Evolutionary conservation across 2,797 vertebrate genomes (phyloP).

Genomic region (Gambelia wislizenii): DNA sequence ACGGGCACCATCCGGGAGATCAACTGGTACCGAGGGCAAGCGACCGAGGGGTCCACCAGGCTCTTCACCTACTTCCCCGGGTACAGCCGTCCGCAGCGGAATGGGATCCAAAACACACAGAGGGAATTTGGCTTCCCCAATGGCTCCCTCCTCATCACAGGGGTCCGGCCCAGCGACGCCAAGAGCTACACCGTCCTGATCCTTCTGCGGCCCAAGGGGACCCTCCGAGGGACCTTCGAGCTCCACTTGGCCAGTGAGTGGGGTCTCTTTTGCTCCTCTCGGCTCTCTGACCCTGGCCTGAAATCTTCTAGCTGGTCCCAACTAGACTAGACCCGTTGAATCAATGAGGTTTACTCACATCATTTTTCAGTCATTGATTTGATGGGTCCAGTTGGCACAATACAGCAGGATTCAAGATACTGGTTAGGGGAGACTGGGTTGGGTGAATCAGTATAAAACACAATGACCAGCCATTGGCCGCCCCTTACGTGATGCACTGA

Average conservation of each 20-base stretch:
- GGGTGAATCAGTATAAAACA: no score
- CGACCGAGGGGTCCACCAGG: background rate
- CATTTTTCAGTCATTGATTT: no score
- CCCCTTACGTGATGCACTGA: no score
- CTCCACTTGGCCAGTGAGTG: background rate
- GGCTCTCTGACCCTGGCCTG: rapidly evolving
- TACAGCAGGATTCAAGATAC: no score
- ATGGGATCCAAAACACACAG: background rate
- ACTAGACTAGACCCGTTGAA: no score
- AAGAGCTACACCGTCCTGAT: background rate
- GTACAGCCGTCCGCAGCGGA: background rate
- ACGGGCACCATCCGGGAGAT: background rate
- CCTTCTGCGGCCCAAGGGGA: background rate
- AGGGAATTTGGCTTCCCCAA: slow-evolving; percentile 27
- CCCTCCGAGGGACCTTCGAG: background rate
- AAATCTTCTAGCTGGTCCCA: background rate
- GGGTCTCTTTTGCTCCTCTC: background rate
- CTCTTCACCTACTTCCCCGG: slow-evolving; percentile 20
- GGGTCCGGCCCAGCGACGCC: background rate
- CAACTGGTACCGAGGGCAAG: background rate
- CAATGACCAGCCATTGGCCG: no score
- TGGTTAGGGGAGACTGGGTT: no score
- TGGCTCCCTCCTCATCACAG: background rate
- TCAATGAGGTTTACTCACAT: no score
- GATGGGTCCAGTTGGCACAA: no score